Conservation (phyloP, 2,888 invertebrate genomes). For the Flabesymbios commensalis region DNA sequence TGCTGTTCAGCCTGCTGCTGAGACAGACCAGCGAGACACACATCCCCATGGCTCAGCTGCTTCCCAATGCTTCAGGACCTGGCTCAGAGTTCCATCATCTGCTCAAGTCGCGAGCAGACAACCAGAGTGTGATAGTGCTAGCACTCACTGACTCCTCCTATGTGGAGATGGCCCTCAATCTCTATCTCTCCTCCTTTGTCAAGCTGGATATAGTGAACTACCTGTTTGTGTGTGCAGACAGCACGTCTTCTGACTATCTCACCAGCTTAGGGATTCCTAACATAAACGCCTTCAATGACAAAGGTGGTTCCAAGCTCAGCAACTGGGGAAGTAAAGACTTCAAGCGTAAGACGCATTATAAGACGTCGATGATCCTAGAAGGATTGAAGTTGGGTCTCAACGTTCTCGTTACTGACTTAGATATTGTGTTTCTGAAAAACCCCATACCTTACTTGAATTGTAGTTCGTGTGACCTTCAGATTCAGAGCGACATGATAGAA, state of each 20-base stretch:
- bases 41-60: no score
- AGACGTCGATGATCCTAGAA: slow-evolving; percentile 22
- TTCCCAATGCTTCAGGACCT: no score
- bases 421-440: slow-evolving; percentile 25
- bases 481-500: slow-evolving; percentile 18
- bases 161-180: slow-evolving; percentile 20
- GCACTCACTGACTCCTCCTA: slow-evolving; percentile 14
- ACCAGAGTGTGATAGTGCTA: slow-evolving; percentile 10
- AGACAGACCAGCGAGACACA: no score
- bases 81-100: no score
- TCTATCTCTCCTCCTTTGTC: slow-evolving; percentile 15
- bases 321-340: slow-evolving; percentile 17
- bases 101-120: slow-evolving; percentile 1
- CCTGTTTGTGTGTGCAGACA: slow-evolving; percentile 22
- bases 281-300: slow-evolving; percentile 5
- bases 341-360: slow-evolving; percentile 26
- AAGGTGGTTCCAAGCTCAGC: background rate
- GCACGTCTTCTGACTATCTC: background rate
- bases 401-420: slow-evolving; percentile 23
- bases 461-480: slow-evolving; percentile 21
- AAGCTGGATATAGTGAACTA: slow-evolving; percentile 18
- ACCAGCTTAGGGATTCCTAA: background rate
- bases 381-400: slow-evolving; percentile 16
- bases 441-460: slow-evolving; percentile 17
- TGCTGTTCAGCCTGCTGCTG: no score